Conservation (phyloP, 2,113 vertebrate genomes). For the Pogonocichla stellata region DNA sequence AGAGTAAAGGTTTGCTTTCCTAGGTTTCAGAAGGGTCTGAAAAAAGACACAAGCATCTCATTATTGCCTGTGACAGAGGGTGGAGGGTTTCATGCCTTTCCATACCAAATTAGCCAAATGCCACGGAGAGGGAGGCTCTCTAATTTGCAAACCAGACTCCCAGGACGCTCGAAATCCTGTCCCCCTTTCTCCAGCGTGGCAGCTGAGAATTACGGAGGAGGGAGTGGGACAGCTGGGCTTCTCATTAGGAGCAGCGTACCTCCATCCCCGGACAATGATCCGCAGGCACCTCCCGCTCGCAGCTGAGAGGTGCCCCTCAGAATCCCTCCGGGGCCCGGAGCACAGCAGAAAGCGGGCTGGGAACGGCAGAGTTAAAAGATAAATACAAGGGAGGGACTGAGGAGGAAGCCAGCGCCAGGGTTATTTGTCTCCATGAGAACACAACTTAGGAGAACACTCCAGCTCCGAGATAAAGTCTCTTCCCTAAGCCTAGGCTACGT, state of each 20-base stretch:
- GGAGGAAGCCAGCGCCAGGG: not conserved
- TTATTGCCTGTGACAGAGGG: not conserved
- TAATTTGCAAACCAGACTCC: conserved; percentile 44
- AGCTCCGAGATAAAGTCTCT: not conserved
- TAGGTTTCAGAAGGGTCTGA: not conserved
- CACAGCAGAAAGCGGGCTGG: not conserved
- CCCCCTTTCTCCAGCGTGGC: not conserved
- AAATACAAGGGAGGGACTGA: not conserved
- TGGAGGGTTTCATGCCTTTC: not conserved
- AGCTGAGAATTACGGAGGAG: conserved; percentile 42
- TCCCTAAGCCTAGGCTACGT: not conserved
- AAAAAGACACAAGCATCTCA: not conserved
- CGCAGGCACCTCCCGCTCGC: not conserved
- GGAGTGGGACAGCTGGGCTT: conserved; percentile 42
- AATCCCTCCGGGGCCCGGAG: not conserved
- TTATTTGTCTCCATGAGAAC: not conserved
- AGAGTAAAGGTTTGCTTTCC: not conserved
- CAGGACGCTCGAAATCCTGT: not conserved
- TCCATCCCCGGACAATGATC: not conserved
- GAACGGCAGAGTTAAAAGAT: not conserved
- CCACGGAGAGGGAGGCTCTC: not conserved
- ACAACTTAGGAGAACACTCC: not conserved
- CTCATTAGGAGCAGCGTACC: not conserved
- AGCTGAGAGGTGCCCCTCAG: not conserved
- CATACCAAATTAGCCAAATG: not conserved